Conservation (phyloP, 2,888 invertebrate genomes). For the Eledona agricola region DNA sequence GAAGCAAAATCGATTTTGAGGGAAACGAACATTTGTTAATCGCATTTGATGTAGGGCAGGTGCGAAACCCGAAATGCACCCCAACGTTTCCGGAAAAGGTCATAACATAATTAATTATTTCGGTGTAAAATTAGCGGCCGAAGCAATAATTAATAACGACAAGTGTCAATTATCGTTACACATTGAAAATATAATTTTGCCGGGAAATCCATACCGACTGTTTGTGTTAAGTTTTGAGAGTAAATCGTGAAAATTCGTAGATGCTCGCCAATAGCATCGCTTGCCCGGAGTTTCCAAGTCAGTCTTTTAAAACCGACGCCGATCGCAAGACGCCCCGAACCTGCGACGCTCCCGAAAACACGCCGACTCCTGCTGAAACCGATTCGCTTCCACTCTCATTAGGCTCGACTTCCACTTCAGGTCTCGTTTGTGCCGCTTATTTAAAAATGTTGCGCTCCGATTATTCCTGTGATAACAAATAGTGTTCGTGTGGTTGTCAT, state of each 20-base stretch:
- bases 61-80: too few relatives aligned
- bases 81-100: too few relatives aligned
- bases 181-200: slow-evolving; percentile 26
- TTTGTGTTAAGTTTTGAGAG: slow-evolving; percentile 37
- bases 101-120: too few relatives aligned
- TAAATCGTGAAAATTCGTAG: slow-evolving; percentile 40
- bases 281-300: slow-evolving; percentile 39
- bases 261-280: slow-evolving; percentile 36
- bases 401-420: slow-evolving; percentile 1
- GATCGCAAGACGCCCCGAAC: slow-evolving; percentile 28
- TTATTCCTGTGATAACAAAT: slow-evolving; percentile 10
- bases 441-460: slow-evolving; percentile 2
- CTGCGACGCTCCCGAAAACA: slow-evolving; percentile 21
- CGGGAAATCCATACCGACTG: slow-evolving; percentile 37
- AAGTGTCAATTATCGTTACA: slow-evolving; percentile 29
- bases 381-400: slow-evolving; percentile 4
- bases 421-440: slow-evolving; percentile 6
- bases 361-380: slow-evolving; percentile 18
- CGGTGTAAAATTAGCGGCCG: too few relatives aligned
- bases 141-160: slow-evolving; percentile 19
- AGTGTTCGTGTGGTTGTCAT: slow-evolving; percentile 22
- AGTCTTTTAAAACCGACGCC: slow-evolving; percentile 36
- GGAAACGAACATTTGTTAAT: too few relatives aligned
- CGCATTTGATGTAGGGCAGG: too few relatives aligned
- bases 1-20: not conserved